Percentiles rank a stretch among this genome's conserved stretches.
Conservation (phyloP, 2,888 invertebrate species). For the Dendrolimus pini region DNA sequence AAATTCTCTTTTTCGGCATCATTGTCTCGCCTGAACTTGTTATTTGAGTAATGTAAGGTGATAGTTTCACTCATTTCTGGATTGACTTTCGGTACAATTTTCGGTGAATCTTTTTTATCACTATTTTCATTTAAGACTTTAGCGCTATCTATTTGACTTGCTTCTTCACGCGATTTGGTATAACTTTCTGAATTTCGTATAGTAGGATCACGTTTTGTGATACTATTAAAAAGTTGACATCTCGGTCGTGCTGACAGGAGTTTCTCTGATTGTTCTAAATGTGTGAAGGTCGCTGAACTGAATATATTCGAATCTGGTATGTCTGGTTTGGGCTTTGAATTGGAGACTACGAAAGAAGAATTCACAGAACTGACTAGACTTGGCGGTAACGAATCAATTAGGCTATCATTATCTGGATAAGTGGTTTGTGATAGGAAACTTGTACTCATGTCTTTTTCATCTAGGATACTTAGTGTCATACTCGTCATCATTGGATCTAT, state of each 20-base stretch:
- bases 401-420: slow-evolving; percentile 63
- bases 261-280: slow-evolving; percentile 58
- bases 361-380: slow-evolving; percentile 66
- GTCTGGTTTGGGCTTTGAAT: slow-evolving; percentile 40
- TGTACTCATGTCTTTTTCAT: slow-evolving; percentile 73
- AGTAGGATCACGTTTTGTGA: slow-evolving; percentile 46
- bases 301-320: slow-evolving; percentile 55
- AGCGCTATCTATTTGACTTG: slow-evolving; percentile 54
- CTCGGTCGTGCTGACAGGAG: slow-evolving; percentile 55
- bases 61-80: slow-evolving; percentile 56
- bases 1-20: slow-evolving; percentile 69
- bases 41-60: slow-evolving; percentile 59
- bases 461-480: slow-evolving; percentile 69
- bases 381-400: slow-evolving; percentile 65
- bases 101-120: slow-evolving; percentile 46
- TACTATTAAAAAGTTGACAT: slow-evolving; percentile 47
- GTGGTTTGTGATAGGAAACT: slow-evolving; percentile 71
- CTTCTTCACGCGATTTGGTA: slow-evolving; percentile 57
- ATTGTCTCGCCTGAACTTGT: slow-evolving; percentile 44
- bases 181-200: slow-evolving; percentile 58
- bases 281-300: slow-evolving; percentile 64
- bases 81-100: slow-evolving; percentile 23
- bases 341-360: slow-evolving; percentile 57
- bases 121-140: slow-evolving; percentile 59
- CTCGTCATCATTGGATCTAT: slow-evolving; percentile 68